Conservation (phyloP, 2,888 invertebrate species). For the Heliconius ethilla region DNA sequence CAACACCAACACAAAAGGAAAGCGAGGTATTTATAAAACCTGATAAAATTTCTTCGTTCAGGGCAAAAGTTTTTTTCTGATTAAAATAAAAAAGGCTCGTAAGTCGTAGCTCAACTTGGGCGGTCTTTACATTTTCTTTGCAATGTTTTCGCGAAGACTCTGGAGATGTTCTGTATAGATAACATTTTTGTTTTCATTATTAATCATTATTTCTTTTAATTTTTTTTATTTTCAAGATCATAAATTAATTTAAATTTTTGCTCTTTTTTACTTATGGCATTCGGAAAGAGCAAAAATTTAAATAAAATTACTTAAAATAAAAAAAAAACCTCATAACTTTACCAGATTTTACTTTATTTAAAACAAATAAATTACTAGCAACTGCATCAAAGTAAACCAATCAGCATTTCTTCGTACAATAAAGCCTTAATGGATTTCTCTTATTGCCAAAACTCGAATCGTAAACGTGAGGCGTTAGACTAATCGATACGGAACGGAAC, state of each 20-base stretch:
- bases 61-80: slow-evolving; percentile 13
- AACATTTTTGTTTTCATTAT: slow-evolving; percentile 3
- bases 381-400: slow-evolving; percentile 39
- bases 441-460: slow-evolving; percentile 41
- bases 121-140: slow-evolving; percentile 10
- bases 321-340: background rate
- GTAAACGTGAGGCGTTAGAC: slow-evolving; percentile 37
- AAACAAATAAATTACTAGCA: slow-evolving; percentile 14
- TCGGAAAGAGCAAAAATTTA: too few relatives aligned
- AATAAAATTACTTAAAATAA: background rate
- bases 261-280: too few relatives aligned
- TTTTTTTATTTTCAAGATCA: too few relatives aligned
- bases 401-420: slow-evolving; percentile 34
- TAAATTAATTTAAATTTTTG: too few relatives aligned
- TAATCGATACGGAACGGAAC: slow-evolving; percentile 35
- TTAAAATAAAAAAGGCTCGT: slow-evolving; percentile 21
- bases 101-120: slow-evolving; percentile 3
- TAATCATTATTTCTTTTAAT: background rate
- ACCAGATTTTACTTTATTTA: background rate
- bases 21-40: slow-evolving; percentile 18
- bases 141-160: background rate
- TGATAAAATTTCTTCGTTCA: slow-evolving; percentile 15
- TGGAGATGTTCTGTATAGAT: slow-evolving; percentile 3
- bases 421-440: slow-evolving; percentile 41
- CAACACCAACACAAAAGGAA: too few relatives aligned